phyloP scores from a whole-genome alignment of 2,888 invertebrate species.

The Synergus japonicus region DNA sequence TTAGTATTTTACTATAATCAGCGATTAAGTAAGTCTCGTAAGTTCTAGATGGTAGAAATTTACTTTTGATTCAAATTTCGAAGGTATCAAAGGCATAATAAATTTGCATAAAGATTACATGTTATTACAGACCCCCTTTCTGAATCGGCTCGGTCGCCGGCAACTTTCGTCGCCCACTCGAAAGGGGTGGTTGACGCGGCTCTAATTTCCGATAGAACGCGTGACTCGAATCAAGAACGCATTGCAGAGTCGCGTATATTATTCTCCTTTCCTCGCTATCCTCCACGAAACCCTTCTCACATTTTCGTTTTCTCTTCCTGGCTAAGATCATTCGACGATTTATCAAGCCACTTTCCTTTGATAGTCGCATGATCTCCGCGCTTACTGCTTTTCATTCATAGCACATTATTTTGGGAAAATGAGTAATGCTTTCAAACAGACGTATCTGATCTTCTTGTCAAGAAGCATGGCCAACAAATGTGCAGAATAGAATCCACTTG shows the following conservation, averaged over 20 bases:
- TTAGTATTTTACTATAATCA: too few relatives aligned
- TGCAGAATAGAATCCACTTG: background rate
- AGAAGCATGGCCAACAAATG: background rate
- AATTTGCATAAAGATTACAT: background rate
- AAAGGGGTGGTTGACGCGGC: slow-evolving; percentile 63
- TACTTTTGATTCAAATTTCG: background rate
- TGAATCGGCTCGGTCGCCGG: slow-evolving; percentile 41
- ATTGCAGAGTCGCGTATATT: slow-evolving; percentile 19
- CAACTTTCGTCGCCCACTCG: slow-evolving; percentile 46
- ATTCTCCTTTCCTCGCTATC: slow-evolving; percentile 6
- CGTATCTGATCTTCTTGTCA: background rate
- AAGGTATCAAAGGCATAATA: background rate
- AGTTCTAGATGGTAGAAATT: too few relatives aligned
- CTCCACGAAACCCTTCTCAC: slow-evolving; percentile 16
- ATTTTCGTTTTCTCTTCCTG: background rate
- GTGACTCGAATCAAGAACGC: slow-evolving; percentile 71
- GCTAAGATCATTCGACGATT: slow-evolving; percentile 43
- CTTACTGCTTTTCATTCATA: slow-evolving; percentile 4
- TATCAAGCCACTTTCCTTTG: slow-evolving; percentile 45
- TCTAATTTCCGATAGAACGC: slow-evolving; percentile 75
- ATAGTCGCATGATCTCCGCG: background rate
- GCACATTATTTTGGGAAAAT: slow-evolving; percentile 10
- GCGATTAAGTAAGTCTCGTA: too few relatives aligned
- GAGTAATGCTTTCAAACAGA: slow-evolving; percentile 3
- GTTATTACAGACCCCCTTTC: slow-evolving; percentile 15